Evolutionary conservation across 2,888 invertebrate species (phyloP), one percentile per base, ranked within the genome.

Genomic region (Mesorhabditis sp.): DNA sequence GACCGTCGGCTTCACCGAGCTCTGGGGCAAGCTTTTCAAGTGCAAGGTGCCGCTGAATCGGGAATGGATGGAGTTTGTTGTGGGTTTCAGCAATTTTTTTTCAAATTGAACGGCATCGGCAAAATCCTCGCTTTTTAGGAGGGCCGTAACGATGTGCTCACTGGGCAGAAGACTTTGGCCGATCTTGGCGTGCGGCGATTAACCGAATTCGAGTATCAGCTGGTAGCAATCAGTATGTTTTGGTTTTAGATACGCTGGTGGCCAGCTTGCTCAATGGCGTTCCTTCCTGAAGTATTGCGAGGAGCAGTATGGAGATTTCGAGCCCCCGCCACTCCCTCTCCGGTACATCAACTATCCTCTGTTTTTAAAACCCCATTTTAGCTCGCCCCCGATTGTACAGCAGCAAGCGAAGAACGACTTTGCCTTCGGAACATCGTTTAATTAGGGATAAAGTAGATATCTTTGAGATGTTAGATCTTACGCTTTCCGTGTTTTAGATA

Each of bases 131-230:
- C 58, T 62, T 76, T 79, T 42, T 69, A 88, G 87, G 88, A 88
- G 74, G 83, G 82, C 45, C 75, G 86, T 43, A 86, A 84, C 61
- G 88, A 88, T 74, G 77, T 83, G 45, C 70, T 86, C 66, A 84
- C 83, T 4, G 86, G 84, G 5, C 70, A 72, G 42, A 86, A 85
- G 5, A 86, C 87, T 0, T 79, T 88, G 62, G 84, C 85, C 70
- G 88, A 88, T 75, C 82, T 88, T 10, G 88, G 87, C n/a, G 85
- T 88, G 15, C 78, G 82, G 7, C 75, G 81, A 45, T 78, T 87
- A 71, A 85, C 85, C 4, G 81, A 79, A 43, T 81, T 88, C 71
- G 87, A 87, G 70, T 73, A 77, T 50, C 7, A 44, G 67, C 72
- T 66, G 80, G 79, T 62, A 80, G 74, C 63, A 62, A 2, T 2